Evolutionary conservation across 1,140 invertebrate species (phyloP).

Genomic region (Copidosoma floridanum): DNA sequence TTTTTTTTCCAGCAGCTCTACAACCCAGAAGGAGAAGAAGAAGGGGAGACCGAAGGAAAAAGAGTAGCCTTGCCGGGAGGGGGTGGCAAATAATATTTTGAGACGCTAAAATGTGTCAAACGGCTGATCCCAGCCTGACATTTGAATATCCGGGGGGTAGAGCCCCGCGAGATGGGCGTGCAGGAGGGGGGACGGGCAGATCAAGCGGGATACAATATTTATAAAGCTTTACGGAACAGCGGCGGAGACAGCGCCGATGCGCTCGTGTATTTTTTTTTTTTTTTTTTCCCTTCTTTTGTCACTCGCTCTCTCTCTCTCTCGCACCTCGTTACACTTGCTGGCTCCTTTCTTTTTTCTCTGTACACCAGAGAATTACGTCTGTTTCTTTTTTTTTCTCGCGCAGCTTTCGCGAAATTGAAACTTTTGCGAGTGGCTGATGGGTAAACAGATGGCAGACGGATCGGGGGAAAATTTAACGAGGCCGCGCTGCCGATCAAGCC

Average conservation of each 20-base stretch:
- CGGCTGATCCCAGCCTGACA: conserved; percentile 54
- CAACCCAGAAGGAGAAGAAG: too few species aligned
- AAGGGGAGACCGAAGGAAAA: too few species aligned
- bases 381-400: too few species aligned
- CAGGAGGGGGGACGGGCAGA: conserved; percentile 18
- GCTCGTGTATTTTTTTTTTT: background rate
- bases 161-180: conserved; percentile 17
- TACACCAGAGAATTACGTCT: too few species aligned
- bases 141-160: conserved; percentile 56
- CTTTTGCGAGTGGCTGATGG: too few species aligned
- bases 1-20: too few species aligned
- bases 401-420: background rate
- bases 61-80: too few species aligned
- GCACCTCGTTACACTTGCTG: too few species aligned
- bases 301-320: background rate
- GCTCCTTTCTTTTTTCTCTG: too few species aligned
- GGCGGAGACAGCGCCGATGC: conserved; percentile 4
- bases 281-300: background rate
- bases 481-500: conserved; percentile 40
- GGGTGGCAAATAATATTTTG: conserved; percentile 54
- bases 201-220: conserved; percentile 32
- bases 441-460: too few species aligned
- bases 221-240: conserved; percentile 30
- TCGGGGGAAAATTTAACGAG: conserved; percentile 19
- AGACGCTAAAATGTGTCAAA: conserved; percentile 56